These are phyloP conservation scores for Listronotus oregonensis DNA, from an alignment of 1,140 invertebrate species.

Conservation along the genomic window DNA sequence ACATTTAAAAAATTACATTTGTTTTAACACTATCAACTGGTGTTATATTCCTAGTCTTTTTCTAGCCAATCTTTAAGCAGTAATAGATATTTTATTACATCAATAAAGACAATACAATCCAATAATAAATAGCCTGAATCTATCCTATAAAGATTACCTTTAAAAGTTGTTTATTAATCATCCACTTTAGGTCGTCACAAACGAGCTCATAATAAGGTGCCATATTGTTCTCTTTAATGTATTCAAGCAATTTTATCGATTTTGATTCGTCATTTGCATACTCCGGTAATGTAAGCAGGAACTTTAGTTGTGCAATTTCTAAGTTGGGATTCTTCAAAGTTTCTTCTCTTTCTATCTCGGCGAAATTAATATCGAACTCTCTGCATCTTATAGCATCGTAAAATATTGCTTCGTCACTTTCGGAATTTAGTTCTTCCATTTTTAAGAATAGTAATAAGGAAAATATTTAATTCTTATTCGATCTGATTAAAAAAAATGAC, in stretches of 20 bases:
- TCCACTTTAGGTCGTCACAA: constrained; percentile 77
- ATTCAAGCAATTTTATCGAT: constrained; percentile 71
- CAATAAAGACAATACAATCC: too few relatives aligned
- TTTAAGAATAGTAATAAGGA: too few relatives aligned
- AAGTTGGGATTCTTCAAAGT: constrained; percentile 37
- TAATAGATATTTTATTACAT: too few relatives aligned
- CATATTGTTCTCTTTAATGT: constrained; percentile 85
- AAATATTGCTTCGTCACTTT: constrained; percentile 31
- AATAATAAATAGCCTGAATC: too few relatives aligned
- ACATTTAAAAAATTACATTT: too few relatives aligned
- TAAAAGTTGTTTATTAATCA: constrained; percentile 65
- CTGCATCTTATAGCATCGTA: constrained; percentile 26
- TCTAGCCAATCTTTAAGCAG: too few relatives aligned
- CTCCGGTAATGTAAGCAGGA: constrained; percentile 73
- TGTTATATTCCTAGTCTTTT: too few relatives aligned
- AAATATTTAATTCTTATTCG: too few relatives aligned
- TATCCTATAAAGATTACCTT: background rate
- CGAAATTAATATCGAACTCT: constrained; percentile 5
- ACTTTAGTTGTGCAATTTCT: constrained; percentile 67
- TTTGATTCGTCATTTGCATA: constrained; percentile 64
- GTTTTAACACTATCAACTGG: too few relatives aligned
- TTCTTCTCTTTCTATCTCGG: constrained; percentile 2
- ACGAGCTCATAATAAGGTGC: constrained; percentile 94
- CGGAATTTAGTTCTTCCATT: constrained; percentile 27
- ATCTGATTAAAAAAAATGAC: too few relatives aligned